phyloP scores from a whole-genome alignment of 2,888 invertebrate genomes.

The Synanthedon myopaeformis region DNA sequence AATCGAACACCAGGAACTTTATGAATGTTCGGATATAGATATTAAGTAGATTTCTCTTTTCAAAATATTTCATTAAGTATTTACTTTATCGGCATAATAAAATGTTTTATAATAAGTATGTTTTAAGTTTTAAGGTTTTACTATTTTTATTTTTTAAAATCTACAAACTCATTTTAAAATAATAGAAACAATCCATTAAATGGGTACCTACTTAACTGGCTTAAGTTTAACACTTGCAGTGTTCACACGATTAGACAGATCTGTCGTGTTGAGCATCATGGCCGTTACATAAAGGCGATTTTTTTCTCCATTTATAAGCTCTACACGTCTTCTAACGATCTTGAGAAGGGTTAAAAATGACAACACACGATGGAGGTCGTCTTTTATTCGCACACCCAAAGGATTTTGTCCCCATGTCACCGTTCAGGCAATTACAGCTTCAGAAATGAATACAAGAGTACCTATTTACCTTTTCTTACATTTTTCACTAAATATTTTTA shows the following conservation, averaged over 20 bases:
- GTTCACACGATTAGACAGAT: not conserved
- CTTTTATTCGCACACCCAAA: slow-evolving; percentile 30
- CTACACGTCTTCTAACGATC: slow-evolving; percentile 25
- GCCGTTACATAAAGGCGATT: slow-evolving; percentile 9
- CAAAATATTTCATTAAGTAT: no score
- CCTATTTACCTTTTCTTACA: slow-evolving; percentile 1
- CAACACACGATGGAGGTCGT: slow-evolving; percentile 34
- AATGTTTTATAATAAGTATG: not conserved
- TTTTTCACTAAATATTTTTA: not conserved
- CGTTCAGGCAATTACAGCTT: slow-evolving; percentile 15
- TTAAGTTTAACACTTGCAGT: not conserved
- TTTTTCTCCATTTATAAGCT: slow-evolving; percentile 29
- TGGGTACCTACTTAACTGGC: no score
- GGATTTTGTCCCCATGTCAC: slow-evolving; percentile 24
- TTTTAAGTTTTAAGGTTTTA: no score
- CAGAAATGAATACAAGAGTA: slow-evolving; percentile 8
- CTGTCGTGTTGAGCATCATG: slow-evolving; percentile 6
- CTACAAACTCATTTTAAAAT: no score
- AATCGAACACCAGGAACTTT: slow-evolving; percentile 2
- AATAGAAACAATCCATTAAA: no score
- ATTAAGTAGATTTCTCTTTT: no score
- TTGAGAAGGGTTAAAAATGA: slow-evolving; percentile 43
- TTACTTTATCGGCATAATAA: not conserved
- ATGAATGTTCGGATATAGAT: not conserved
- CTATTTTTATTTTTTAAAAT: no score